Evolutionary conservation across 2,888 invertebrate species (phyloP).

Genomic region (Rotaria socialis): DNA sequence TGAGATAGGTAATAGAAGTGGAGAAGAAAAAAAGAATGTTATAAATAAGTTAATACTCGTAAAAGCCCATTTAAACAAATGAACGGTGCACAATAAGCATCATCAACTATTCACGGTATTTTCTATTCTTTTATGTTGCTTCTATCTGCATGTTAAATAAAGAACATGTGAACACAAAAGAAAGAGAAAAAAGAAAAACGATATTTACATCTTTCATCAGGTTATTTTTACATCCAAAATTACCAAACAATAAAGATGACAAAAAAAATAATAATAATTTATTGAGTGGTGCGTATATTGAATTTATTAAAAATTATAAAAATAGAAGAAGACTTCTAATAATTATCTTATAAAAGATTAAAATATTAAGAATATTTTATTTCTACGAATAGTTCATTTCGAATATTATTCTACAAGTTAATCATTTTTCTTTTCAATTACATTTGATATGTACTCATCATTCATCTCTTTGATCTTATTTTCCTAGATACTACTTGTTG

Average conservation of each 20-base stretch:
- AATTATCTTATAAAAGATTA: neutral
- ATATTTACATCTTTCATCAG: neutral
- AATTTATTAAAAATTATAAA: neutral
- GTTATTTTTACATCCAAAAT: neutral
- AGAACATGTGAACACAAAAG: neutral
- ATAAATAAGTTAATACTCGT: constrained; percentile 32
- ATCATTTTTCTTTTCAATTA: neutral
- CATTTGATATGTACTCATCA: neutral
- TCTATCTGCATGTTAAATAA: constrained; percentile 18
- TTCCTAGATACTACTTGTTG: constrained; percentile 19
- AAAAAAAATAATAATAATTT: neutral
- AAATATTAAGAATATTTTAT: neutral
- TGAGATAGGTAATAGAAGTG: neutral
- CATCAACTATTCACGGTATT: constrained; percentile 26
- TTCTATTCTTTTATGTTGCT: neutral
- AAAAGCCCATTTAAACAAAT: constrained; percentile 29
- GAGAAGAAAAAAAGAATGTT: neutral
- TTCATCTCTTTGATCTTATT: neutral
- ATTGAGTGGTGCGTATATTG: neutral
- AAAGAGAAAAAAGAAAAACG: neutral
- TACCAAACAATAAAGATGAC: neutral
- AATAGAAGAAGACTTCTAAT: neutral
- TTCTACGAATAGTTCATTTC: neutral
- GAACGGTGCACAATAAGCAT: constrained; percentile 27
- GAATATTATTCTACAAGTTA: neutral